These are phyloP conservation scores for Sitobion miscanthi DNA, from an alignment of 1,140 invertebrate genomes.

Conservation along the genomic window DNA sequence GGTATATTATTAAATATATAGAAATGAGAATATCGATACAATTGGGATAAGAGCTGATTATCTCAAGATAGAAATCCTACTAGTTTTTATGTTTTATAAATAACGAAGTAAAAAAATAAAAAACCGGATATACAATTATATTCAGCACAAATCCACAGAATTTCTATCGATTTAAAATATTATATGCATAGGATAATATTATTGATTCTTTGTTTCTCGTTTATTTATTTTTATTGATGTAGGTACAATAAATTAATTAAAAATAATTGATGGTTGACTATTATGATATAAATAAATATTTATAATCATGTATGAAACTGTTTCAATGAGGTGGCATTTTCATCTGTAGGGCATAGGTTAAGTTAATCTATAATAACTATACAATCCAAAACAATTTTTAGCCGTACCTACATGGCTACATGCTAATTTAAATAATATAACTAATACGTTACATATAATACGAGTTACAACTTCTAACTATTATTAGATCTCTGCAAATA, in stretches of 20 bases:
- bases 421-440: background rate
- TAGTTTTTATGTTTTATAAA: background rate
- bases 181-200: background rate
- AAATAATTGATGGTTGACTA: conserved; percentile 8
- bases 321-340: background rate
- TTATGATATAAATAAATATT: background rate
- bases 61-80: background rate
- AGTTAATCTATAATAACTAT: background rate
- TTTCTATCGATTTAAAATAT: background rate
- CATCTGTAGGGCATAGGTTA: background rate
- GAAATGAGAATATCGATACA: background rate
- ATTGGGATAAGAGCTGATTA: background rate
- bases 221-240: background rate
- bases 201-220: background rate
- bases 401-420: background rate
- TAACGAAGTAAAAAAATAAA: background rate
- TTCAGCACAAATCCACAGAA: background rate
- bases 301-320: background rate
- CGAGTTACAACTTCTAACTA: background rate
- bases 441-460: background rate
- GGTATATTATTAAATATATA: background rate
- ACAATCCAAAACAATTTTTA: background rate
- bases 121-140: conserved; percentile 22
- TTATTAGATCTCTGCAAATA: background rate
- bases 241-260: background rate